A percentile compares a stretch with the other conserved stretches of the same genome.
These are phyloP conservation scores for Caenorhabditis wallacei DNA, from an alignment of 2,888 invertebrate genomes.

Conservation along the genomic window DNA sequence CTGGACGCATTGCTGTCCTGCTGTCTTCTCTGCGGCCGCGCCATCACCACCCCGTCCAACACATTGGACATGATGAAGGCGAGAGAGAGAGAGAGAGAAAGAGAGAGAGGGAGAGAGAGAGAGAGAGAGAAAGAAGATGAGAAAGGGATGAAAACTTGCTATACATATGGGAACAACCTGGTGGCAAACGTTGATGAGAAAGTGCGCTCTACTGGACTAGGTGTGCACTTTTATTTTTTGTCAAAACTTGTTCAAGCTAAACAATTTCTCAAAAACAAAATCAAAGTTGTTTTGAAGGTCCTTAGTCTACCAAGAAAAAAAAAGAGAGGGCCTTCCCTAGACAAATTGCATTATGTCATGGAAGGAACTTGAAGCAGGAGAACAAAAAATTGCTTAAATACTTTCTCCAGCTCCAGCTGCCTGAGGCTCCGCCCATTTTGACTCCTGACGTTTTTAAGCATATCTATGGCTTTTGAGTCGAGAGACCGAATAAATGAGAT, in stretches of 20 bases:
- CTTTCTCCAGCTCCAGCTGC: not conserved
- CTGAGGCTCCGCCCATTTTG: constrained; percentile 19
- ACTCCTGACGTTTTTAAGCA: not conserved
- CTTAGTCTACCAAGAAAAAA: not conserved
- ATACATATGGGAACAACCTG: too few species aligned
- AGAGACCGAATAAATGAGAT: constrained; percentile 29
- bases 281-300: constrained; percentile 3
- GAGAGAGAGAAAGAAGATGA: not conserved
- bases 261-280: not conserved
- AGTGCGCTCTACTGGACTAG: constrained; percentile 18
- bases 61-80: not conserved
- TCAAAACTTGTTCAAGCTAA: not conserved
- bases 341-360: constrained; percentile 60
- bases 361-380: not conserved
- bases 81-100: not conserved
- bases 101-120: not conserved
- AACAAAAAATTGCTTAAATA: not conserved
- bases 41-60: not conserved
- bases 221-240: not conserved
- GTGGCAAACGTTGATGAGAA: too few species aligned
- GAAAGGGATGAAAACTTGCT: not conserved
- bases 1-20: constrained; percentile 31
- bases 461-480: not conserved
- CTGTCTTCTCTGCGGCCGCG: constrained; percentile 29
- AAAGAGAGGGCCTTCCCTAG: not conserved